Evolutionary conservation across 1,140 invertebrate species (phyloP).

Genomic region (Sarcophaga peregrina): DNA sequence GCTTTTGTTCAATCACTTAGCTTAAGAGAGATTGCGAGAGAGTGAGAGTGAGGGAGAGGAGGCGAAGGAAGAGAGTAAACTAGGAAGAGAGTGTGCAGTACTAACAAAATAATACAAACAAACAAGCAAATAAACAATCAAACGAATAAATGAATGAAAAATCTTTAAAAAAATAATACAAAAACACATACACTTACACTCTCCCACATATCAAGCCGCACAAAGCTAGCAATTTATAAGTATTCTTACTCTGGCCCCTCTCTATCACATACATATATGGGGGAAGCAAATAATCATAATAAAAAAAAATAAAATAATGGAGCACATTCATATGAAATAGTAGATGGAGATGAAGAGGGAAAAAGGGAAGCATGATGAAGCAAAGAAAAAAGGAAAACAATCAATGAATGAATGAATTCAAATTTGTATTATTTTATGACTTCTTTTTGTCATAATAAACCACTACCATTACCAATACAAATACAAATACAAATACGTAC

Average conservation of each 20-base stretch:
- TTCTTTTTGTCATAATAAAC: conserved; percentile 27
- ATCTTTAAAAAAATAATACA: not conserved
- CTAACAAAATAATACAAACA: no score
- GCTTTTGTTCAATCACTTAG: no score
- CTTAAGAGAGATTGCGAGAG: no score
- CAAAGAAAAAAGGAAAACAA: conserved; percentile 19
- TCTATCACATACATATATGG: not conserved
- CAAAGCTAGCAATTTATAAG: not conserved
- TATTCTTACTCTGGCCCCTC: not conserved
- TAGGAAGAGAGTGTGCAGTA: no score
- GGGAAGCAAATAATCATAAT: not conserved
- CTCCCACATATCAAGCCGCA: not conserved
- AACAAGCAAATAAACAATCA: no score
- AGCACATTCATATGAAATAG: not conserved
- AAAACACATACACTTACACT: not conserved
- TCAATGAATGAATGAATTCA: conserved; percentile 29
- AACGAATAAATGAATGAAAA: not conserved
- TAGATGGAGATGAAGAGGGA: no score
- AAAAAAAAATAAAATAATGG: conserved; percentile 1
- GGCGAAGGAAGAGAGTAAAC: no score
- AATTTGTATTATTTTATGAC: conserved; percentile 40
- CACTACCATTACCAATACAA: not conserved
- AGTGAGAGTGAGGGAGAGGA: no score
- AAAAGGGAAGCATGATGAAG: not conserved
- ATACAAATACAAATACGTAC: not conserved